Conservation (phyloP, 1,140 invertebrate species). For the Stratiolaelaps scimitus region DNA sequence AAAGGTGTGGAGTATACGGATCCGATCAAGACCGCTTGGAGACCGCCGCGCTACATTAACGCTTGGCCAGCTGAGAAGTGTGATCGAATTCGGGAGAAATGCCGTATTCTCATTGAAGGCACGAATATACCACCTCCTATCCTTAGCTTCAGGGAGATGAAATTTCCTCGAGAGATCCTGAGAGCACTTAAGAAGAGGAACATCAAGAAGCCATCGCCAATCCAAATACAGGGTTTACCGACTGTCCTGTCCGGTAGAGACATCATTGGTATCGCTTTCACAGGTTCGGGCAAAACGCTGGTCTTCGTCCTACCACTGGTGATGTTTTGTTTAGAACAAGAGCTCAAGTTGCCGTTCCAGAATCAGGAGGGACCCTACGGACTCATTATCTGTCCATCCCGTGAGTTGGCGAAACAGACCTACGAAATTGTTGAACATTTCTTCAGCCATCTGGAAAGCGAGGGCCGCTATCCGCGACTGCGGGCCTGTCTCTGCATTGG, state of each 20-base stretch:
- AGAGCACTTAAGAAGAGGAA: conserved; percentile 61
- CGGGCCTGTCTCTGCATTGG: conserved; percentile 84
- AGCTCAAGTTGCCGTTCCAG: conserved; percentile 74
- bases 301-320: conserved; percentile 94
- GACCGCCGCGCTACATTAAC: conserved; percentile 63
- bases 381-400: conserved; percentile 88
- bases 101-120: conserved; percentile 85
- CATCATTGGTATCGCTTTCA: conserved; percentile 98
- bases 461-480: conserved; percentile 61
- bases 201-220: conserved; percentile 83
- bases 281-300: conserved; percentile 93
- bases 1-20: conserved; percentile 95
- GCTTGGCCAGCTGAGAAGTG: conserved; percentile 55
- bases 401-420: conserved; percentile 95
- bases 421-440: conserved; percentile 82
- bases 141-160: conserved; percentile 84
- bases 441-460: conserved; percentile 52
- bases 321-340: conserved; percentile 96
- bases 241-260: conserved; percentile 66
- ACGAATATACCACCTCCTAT: conserved; percentile 82
- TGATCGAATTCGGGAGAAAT: conserved; percentile 62
- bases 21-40: conserved; percentile 91
- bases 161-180: conserved; percentile 73
- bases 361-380: conserved; percentile 94
- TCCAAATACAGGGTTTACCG: conserved; percentile 67